Percentiles rank a stretch among this genome's conserved stretches.
Conservation (phyloP, 2,113 vertebrate species). For the Alces alces region DNA sequence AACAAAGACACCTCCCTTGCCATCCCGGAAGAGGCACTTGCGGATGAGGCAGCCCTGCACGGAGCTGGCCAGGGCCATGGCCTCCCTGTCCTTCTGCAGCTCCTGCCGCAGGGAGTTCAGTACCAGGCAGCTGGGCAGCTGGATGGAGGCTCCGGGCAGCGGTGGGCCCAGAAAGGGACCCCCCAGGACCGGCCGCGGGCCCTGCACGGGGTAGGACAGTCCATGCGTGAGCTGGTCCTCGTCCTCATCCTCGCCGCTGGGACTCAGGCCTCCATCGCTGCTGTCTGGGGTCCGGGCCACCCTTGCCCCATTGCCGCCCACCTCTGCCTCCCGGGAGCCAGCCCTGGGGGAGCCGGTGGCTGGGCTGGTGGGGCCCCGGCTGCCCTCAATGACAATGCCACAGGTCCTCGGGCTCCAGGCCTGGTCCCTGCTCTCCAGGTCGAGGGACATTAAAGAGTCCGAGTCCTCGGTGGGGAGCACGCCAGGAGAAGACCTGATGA, state of each 20-base stretch:
- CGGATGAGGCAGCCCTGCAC: conserved; percentile 86
- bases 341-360: conserved; percentile 47
- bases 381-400: conserved; percentile 73
- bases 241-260: conserved; percentile 78
- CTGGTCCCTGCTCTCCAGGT: conserved; percentile 71
- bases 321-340: conserved; percentile 63
- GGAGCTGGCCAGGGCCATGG: conserved; percentile 80
- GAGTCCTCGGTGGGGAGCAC: conserved; percentile 46
- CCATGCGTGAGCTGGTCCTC: conserved; percentile 77
- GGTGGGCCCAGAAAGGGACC: conserved; percentile 64
- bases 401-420: conserved; percentile 71
- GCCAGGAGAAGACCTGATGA: conserved; percentile 80
- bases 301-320: conserved; percentile 74
- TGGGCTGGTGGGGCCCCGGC: conserved; percentile 62
- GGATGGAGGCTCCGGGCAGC: conserved; percentile 73
- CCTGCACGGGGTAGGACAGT: conserved; percentile 82
- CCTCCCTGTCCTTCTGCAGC: conserved; percentile 87
- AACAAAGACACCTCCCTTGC: conserved; percentile 88
- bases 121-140: conserved; percentile 79
- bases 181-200: conserved; percentile 82
- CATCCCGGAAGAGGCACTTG: conserved; percentile 89
- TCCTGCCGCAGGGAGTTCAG: conserved; percentile 86
- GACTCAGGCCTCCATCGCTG: conserved; percentile 82
- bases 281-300: conserved; percentile 78
- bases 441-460: conserved; percentile 54